Base-by-base conservation (phyloP, 2,888 invertebrate species). In the Selenia dentaria region DNA sequence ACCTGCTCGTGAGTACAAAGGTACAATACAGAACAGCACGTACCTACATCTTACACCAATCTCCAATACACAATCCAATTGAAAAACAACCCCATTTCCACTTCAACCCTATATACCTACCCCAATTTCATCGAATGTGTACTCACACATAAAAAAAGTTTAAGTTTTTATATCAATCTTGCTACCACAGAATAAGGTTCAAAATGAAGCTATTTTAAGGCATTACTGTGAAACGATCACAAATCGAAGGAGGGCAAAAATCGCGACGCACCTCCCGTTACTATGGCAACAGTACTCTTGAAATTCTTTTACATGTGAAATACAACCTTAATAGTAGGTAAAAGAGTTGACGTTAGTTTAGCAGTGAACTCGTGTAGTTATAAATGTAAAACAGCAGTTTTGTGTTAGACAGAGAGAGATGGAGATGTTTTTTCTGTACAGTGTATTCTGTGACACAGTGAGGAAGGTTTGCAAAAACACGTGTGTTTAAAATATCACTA, bases 331-430 rank as follows among this genome's bases (percentile, higher is more conserved):
- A 5, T 0, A 1, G 1, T 0, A 22, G 8, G 12, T 2, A 1
- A 42, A 22, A 42, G 16, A 47, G 49, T 40, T 24, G 22, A 9
- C 40, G 47, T 57, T 53, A 49, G 39, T 35, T 20, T 41, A 47
- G 8, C 31, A 12, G 11, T 16, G 29, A 3, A 70, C 76, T 5
- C 78, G 79, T 86, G 90, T 87, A 87, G 79, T 86, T 87, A 89
- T 90, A 90, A 90, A 90, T 91, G 90, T 91, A 89, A 89, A 89
- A 88, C 89, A 52, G 76, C 88, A 48, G 77, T 77, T 84, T 83
- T 79, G 71, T 64, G 74, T 72, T 58, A 64, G 73, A 74, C 61
- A 52, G 76, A 67, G 74, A 70, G 55, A 62, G 63, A 46, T 43
- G 56, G 65, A 57, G 59, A 46, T 51, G 44, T 46, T 38, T 31